phyloP scores from a whole-genome alignment of 2,113 vertebrate species.

The Nesoenas mayeri region DNA sequence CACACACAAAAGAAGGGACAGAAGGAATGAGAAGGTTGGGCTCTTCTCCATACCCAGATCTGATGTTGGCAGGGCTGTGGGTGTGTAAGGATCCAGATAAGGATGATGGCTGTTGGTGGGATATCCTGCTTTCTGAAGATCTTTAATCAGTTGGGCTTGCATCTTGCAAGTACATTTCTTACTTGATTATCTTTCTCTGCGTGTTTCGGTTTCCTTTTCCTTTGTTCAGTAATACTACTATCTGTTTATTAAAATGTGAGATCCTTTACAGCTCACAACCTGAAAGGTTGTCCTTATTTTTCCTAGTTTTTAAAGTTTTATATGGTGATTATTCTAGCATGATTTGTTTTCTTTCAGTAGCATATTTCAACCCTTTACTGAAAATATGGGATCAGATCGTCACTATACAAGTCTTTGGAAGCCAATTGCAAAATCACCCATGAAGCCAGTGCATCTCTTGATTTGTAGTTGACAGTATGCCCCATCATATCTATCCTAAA shows the following conservation, averaged over 20 bases:
- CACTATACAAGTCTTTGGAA: neutral
- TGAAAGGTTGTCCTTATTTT: neutral
- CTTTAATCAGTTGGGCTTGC: conserved; percentile 27
- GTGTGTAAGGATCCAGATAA: conserved; percentile 30
- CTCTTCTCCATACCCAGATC: neutral
- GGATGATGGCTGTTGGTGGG: conserved; percentile 40
- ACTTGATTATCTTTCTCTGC: conserved; percentile 17
- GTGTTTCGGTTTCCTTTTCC: conserved; percentile 38
- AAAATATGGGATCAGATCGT: neutral
- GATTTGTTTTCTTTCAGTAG: neutral
- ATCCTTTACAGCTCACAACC: neutral
- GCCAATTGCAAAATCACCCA: neutral
- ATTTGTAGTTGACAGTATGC: conserved; percentile 16
- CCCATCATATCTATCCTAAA: conserved; percentile 25
- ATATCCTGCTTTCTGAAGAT: conserved; percentile 45
- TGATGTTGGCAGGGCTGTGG: neutral
- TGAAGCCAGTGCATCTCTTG: neutral
- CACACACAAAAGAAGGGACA: neutral
- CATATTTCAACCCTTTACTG: neutral
- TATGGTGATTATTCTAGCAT: neutral
- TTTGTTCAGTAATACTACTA: conserved; percentile 45
- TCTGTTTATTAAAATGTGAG: neutral
- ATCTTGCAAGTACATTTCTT: neutral
- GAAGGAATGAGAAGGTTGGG: conserved; percentile 2
- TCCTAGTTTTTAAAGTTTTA: neutral